A percentile compares a stretch with the other conserved stretches of the same genome.
Conservation (phyloP, 2,888 invertebrate species). For the Tromatobia lineatoria region DNA sequence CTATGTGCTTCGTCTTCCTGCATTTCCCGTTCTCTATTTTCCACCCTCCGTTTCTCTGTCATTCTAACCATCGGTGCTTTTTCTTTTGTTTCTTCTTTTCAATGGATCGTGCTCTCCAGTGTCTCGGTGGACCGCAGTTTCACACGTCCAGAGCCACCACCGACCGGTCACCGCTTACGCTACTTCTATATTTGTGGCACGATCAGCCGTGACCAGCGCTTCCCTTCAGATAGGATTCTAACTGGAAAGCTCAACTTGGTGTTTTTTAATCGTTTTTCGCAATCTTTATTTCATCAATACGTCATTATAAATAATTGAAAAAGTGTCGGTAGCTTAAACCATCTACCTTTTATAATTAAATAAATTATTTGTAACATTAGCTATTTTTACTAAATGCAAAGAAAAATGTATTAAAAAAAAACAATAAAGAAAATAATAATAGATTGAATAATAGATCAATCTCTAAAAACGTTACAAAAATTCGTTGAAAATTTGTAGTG, state of each 20-base stretch:
- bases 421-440: too few species aligned
- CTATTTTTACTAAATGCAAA: too few species aligned
- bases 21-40: slow-evolving; percentile 19
- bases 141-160: slow-evolving; percentile 46
- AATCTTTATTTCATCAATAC: slow-evolving; percentile 17
- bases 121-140: slow-evolving; percentile 52
- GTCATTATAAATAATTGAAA: neutral
- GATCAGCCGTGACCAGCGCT: slow-evolving; percentile 45
- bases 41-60: slow-evolving; percentile 25
- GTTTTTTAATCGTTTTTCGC: slow-evolving; percentile 10
- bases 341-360: too few species aligned
- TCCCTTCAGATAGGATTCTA: slow-evolving; percentile 63
- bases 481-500: too few species aligned
- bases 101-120: slow-evolving; percentile 36
- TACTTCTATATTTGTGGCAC: slow-evolving; percentile 63
- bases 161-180: slow-evolving; percentile 28
- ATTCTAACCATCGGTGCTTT: neutral
- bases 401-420: too few species aligned
- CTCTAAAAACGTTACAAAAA: too few species aligned
- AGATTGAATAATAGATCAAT: too few species aligned
- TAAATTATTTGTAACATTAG: too few species aligned
- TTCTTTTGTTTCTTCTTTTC: slow-evolving; percentile 36
- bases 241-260: slow-evolving; percentile 43
- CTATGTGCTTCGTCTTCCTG: neutral
- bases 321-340: neutral